Conservation (phyloP, 2,113 vertebrate species). For the Colaptes auratus region DNA sequence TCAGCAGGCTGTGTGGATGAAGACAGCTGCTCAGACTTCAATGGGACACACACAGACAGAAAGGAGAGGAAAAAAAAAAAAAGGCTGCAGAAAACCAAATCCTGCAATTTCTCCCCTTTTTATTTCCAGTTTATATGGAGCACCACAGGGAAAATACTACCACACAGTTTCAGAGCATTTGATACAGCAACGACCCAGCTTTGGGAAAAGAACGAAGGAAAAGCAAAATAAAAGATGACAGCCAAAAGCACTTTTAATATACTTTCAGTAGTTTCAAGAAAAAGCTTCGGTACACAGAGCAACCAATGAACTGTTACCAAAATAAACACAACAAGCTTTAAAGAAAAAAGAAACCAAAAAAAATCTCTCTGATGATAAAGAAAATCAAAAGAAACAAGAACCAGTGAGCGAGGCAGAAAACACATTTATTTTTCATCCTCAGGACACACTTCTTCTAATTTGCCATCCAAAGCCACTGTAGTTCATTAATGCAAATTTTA, state of each 20-base stretch:
- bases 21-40: slow-evolving; percentile 63
- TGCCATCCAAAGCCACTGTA: slow-evolving; percentile 9
- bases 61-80: not conserved
- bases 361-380: slow-evolving; percentile 45
- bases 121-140: slow-evolving; percentile 46
- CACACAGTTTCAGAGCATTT: slow-evolving; percentile 56
- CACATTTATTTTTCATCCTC: slow-evolving; percentile 34
- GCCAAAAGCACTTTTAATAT: slow-evolving; percentile 63
- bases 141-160: slow-evolving; percentile 52
- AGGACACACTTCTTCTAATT: slow-evolving; percentile 36
- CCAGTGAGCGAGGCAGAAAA: not conserved
- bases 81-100: slow-evolving; percentile 44
- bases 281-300: slow-evolving; percentile 50
- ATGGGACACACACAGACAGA: not conserved
- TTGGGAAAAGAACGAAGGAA: slow-evolving; percentile 50
- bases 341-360: slow-evolving; percentile 22
- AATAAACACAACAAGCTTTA: slow-evolving; percentile 54
- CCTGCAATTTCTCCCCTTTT: slow-evolving; percentile 50
- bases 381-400: slow-evolving; percentile 40
- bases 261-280: slow-evolving; percentile 62
- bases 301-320: slow-evolving; percentile 56
- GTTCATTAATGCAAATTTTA: slow-evolving; percentile 58
- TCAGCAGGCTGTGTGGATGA: not conserved
- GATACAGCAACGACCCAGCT: slow-evolving; percentile 45
- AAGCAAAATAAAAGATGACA: slow-evolving; percentile 65